Evolutionary conservation across 2,888 invertebrate species (phyloP).

Genomic region (Penaeus monodon): DNA sequence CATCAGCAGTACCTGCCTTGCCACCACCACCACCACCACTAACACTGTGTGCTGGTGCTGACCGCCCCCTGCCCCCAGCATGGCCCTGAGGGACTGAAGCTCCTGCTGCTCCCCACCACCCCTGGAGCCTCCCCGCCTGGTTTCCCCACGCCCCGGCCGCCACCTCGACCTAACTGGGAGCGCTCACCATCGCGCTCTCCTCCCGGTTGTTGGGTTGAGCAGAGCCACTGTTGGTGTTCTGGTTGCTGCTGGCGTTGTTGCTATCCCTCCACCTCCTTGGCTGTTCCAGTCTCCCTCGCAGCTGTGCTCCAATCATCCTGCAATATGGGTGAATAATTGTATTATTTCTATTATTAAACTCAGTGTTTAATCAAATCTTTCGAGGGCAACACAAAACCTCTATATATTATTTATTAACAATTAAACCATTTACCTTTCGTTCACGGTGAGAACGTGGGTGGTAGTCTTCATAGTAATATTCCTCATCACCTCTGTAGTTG

Average conservation of each 20-base stretch:
- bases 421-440: constrained; percentile 30
- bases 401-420: not conserved
- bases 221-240: constrained; percentile 39
- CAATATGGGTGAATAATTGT: not conserved
- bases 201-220: constrained; percentile 48
- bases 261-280: not conserved
- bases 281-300: constrained; percentile 46
- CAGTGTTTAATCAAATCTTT: too few relatives aligned
- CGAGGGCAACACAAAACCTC: not conserved
- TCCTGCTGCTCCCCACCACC: constrained; percentile 49
- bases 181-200: constrained; percentile 54
- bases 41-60: constrained; percentile 33
- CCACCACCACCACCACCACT: constrained; percentile 44
- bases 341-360: too few relatives aligned
- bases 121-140: constrained; percentile 58
- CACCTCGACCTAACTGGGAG: constrained; percentile 61
- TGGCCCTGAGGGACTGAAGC: constrained; percentile 45
- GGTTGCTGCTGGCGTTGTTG: constrained; percentile 28
- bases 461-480: constrained; percentile 50
- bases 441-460: constrained; percentile 49
- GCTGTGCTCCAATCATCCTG: constrained; percentile 53
- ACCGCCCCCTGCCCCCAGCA: constrained; percentile 51
- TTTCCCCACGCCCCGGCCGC: constrained; percentile 56
- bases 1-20: constrained; percentile 21
- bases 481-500: constrained; percentile 46